Evolutionary conservation across 2,888 invertebrate species (phyloP), one percentile per base, ranked within the genome.

Genomic region (Entomobrya proxima): DNA sequence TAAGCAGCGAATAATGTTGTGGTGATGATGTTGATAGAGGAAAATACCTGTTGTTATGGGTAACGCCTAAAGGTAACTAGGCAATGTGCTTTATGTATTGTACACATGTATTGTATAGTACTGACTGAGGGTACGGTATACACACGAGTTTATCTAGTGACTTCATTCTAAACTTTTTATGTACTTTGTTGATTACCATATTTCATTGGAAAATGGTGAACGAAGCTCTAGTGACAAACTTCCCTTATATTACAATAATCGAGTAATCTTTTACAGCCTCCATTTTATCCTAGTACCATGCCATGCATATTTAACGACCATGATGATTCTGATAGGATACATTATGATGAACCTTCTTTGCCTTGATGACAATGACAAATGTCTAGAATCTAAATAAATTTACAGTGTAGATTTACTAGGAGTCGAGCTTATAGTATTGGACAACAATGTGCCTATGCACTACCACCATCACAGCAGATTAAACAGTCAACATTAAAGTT

Each of bases 301-400:
- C 37, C 37, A 67, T 67, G 67, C 40, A 64, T 37, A 64, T 64
- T 37, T 40, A 37, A 21, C 24, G 13, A 40, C 67, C 13, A n/a
- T 24, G 21, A 67, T 35, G 64, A 35, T 67, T 35, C 35, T 18
- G 67, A 67, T 40, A n/a, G n/a, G 67, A 67, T 37, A 24, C 40
- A 32, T 15, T 40, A 58, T 58, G 58, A 58, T 58, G 58, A 58
- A 58, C 67, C 67, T 67, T 67, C 37, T 24, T 67, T 67, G 40
- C 67, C 67, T 67, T 67, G 67, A 67, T 67, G 67, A 67, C 67
- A 67, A 67, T 67, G 67, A 67, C 67, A 67, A 67, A 40, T 40
- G 37, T 21, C 67, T 67, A 67, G 67, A 37, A 40, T 24, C 24
- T 67, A 67, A 24, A 18, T 67, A 37, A 2, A 15, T 44, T 44